Evolutionary conservation across 2,888 invertebrate genomes (phyloP), one percentile per base, ranked within the genome.

Genomic region (Phorcus lineatus): DNA sequence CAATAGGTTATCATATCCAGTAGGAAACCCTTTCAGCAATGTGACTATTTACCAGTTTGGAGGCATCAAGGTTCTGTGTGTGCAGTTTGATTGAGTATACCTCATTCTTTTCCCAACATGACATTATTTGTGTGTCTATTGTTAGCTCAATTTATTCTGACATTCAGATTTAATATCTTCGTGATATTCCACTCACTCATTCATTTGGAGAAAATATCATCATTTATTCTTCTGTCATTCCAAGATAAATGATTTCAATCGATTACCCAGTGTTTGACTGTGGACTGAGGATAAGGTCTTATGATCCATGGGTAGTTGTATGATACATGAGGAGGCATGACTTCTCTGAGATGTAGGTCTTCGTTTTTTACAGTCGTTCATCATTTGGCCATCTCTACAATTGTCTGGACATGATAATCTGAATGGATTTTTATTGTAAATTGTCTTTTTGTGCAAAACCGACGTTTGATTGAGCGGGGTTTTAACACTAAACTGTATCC

Each of bases 51-150:
- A 57, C 11, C 57, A 57, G 24, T 19, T n/a, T 24, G 57, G 19
- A n/a, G 19, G 22, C 57, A 9, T 19, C 19, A 57, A 11, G 57
- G 24, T 22, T 57, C 7, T 57, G 57, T 19, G n/a, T 24, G 24
- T n/a, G 19, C n/a, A 7, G 57, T 19, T 57, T 70, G 70, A 70
- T 70, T 70, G 70, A 70, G 36, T 31, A 70, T n/a, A 36, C 36
- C 36, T 40, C 31, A 70, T 70, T 70, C 70, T 70, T 70, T 70
- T 70, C 24, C 19, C 40, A 36, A 70, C 40, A 70, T 70, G 70
- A 70, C 70, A 70, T 70, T 70, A 70, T 70, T 70, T 70, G 70
- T 70, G 16, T 70, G 70, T 70, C 36, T 40, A 70, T 70, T 70
- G 70, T 70, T 17, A 70, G 70, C 17, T 70, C 70, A 70, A 70